Evolutionary conservation across 2,888 invertebrate genomes (phyloP), one percentile per base, ranked within the genome.

Genomic region (Pollenia labialis): DNA sequence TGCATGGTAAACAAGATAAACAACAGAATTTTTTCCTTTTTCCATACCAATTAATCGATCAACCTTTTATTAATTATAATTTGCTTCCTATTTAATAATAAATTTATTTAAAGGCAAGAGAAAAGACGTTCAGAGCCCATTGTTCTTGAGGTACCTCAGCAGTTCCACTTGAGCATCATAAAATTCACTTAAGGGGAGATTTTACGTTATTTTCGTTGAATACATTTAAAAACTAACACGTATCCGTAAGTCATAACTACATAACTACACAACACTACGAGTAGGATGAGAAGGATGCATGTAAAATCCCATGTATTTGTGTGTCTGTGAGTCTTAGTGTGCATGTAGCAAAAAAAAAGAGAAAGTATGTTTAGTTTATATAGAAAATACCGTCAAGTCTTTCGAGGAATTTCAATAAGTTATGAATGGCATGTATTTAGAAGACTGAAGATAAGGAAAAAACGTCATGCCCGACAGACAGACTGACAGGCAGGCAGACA

Each of bases 111-210:
- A 50, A 10, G 4, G 12, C 40, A n/a, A 9, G 32, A 18, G 2
- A 48, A 50, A 16, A 18, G 7, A 56, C 72, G 42, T n/a, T 56
- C 1, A 48, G n/a, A 56, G 23, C 60, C 68, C 81, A 75, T 68
- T 75, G 76, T 85, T 81, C 1, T 0, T 11, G 1, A 6, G 7
- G 44, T 46, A 52, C 52, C 50, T 23, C 42, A 68, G 58, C 66
- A 56, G 76, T 44, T 50, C 48, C 44, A 58, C 77, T 71, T 71
- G 6, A 64, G 18, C 72, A 84, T 54, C 83, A 76, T 86, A 86
- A 86, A 83, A 86, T 86, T 86, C 86, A 83, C 86, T 86, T 86
- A 86, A 83, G 64, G 60, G 77, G 18, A 71, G 58, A 74, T 80
- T 86, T 72, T 42, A 48, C 50, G 75, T 83, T 71, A 71, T 82